Conservation (phyloP, 2,797 vertebrate genomes). For the Anguilla megastoma region DNA sequence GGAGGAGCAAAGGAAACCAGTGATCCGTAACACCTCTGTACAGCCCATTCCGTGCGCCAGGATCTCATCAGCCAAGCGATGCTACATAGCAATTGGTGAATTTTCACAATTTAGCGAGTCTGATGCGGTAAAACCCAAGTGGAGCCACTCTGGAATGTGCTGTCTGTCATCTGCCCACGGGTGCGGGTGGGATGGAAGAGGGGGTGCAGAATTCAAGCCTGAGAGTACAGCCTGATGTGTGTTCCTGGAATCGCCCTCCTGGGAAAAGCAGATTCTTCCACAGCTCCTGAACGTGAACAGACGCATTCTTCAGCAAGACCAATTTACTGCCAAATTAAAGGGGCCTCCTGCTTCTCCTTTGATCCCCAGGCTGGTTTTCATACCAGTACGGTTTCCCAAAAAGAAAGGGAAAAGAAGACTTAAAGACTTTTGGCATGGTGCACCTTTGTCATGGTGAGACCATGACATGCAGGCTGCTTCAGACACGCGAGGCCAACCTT, state of each 20-base stretch:
- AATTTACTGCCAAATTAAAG: slow-evolving; percentile 10
- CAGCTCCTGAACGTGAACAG: not conserved
- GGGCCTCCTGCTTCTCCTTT: not conserved
- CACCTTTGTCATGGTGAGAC: not conserved
- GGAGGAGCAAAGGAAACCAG: not conserved
- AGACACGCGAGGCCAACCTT: not conserved
- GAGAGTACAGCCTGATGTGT: not conserved
- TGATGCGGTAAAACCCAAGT: not conserved
- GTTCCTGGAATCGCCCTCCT: not conserved
- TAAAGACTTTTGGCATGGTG: not conserved
- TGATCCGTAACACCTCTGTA: not conserved
- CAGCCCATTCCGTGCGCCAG: not conserved
- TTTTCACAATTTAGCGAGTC: not conserved
- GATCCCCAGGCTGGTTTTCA: not conserved
- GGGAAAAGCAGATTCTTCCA: not conserved
- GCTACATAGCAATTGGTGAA: not conserved
- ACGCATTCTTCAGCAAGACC: not conserved
- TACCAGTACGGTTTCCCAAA: not conserved
- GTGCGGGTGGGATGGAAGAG: not conserved
- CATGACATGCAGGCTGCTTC: not conserved
- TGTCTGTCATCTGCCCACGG: not conserved
- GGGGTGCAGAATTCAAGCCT: not conserved
- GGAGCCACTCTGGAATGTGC: not conserved
- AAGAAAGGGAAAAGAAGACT: not conserved
- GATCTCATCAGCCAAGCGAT: not conserved